A percentile compares a stretch with the other conserved stretches of the same genome.
phyloP scores from a whole-genome alignment of 2,797 vertebrate species.

The Amblyraja radiata region DNA sequence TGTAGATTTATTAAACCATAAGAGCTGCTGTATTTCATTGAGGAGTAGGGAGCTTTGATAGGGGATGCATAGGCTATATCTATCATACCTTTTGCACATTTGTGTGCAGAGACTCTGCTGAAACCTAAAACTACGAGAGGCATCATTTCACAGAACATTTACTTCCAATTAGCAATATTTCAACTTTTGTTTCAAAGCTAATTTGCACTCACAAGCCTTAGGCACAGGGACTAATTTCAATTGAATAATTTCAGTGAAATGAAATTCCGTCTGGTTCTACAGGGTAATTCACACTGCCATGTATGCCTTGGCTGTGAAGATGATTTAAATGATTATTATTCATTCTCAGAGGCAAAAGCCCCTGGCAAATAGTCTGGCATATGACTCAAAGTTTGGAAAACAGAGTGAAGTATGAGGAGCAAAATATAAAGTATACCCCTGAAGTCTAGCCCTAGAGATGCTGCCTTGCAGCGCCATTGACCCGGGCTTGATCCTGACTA shows the following conservation, averaged over 20 bases:
- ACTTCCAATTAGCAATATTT: conserved; percentile 25
- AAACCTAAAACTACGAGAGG: background rate
- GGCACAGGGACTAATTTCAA: background rate
- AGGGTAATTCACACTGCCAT: background rate
- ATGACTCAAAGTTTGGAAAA: too few relatives aligned
- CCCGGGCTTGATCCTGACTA: too few relatives aligned
- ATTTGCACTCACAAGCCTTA: background rate
- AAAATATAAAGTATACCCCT: too few relatives aligned
- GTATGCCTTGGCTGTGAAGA: background rate
- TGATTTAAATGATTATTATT: conserved; percentile 7
- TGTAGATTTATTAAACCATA: background rate
- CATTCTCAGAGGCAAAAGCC: background rate
- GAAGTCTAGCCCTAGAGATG: too few relatives aligned
- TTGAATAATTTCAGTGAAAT: background rate
- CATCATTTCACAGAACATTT: conserved; percentile 27
- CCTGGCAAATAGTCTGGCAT: background rate
- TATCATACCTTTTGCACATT: background rate
- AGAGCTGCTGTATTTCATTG: background rate
- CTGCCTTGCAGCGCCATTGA: too few relatives aligned
- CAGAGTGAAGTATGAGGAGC: too few relatives aligned
- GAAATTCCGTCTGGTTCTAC: background rate
- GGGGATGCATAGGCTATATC: background rate
- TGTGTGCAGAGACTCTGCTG: background rate
- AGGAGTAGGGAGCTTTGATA: background rate
- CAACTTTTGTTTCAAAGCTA: conserved; percentile 12